These are phyloP conservation scores for Oxytorus armatus DNA, from an alignment of 2,888 invertebrate species.

Conservation along the genomic window DNA sequence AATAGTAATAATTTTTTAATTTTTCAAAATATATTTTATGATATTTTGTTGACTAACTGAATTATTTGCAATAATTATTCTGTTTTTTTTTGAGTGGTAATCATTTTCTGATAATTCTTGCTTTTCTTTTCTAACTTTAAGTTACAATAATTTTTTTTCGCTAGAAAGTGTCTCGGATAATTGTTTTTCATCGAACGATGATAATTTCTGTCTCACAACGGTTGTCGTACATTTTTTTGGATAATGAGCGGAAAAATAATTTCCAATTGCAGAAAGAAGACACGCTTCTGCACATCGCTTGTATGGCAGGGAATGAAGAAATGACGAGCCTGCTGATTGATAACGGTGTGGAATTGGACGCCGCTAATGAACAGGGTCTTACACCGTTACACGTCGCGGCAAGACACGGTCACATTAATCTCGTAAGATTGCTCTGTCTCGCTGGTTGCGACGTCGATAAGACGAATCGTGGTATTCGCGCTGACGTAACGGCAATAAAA, in stretches of 20 bases:
- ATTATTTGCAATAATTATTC: too few relatives aligned
- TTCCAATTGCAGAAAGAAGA: slow-evolving; percentile 86
- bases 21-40: too few relatives aligned
- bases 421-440: slow-evolving; percentile 88
- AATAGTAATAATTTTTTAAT: too few relatives aligned
- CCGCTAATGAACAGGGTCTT: slow-evolving; percentile 87
- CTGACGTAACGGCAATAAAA: slow-evolving; percentile 91
- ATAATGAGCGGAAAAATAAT: slow-evolving; percentile 39
- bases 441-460: slow-evolving; percentile 90
- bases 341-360: slow-evolving; percentile 86
- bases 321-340: slow-evolving; percentile 82
- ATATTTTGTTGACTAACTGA: too few relatives aligned
- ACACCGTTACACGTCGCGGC: slow-evolving; percentile 90
- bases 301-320: slow-evolving; percentile 82
- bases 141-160: too few relatives aligned
- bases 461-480: slow-evolving; percentile 89
- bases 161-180: too few relatives aligned
- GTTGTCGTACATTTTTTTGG: not conserved
- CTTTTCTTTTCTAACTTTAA: too few relatives aligned
- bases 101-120: too few relatives aligned
- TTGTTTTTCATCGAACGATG: not conserved
- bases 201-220: not conserved
- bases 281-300: slow-evolving; percentile 87
- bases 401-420: slow-evolving; percentile 89
- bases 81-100: too few relatives aligned